Base-by-base conservation (phyloP, 2,888 invertebrate genomes). In the Piscicola geometra region DNA sequence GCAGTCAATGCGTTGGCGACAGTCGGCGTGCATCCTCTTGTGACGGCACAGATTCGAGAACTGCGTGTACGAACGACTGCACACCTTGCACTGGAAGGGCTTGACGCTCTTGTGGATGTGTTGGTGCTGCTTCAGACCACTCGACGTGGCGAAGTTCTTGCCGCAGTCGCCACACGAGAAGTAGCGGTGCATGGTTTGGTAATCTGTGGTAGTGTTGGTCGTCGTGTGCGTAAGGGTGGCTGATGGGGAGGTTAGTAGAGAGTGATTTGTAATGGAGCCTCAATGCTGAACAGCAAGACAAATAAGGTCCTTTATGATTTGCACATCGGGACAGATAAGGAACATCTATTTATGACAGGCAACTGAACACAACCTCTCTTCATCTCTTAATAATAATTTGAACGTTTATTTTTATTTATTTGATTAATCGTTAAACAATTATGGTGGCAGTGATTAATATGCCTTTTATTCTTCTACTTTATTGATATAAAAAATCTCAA, bases 1-100 rank as follows among this genome's bases (percentile, higher is more conserved):
- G 87, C 97, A 98, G 88, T 94, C 94, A 83, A 93, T 93, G 81
- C 84, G 91, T 86, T 92, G 92, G 82, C 94, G 92, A 86, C 97
- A 98, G 84, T 93, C 92, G 75, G 92, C 91, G 88, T 99, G 99
- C 94, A 98, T 97, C 76, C 98, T 93, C 84, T 94, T 95, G 88
- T 99, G 99, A n/a, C 99, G 92, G 85, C 99, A 99, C 83, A 99
- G 89, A 86, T 99, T 99, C 56, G 97, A 98, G 87, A 99, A 99
- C 87, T 99, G 99, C 1, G 99, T 99, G 88, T 99, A 99, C 0
- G 85, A 91, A 89, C 99, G 98, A 84, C 92, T 91, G 88, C 99
- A 99, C 64, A 85, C 79, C 68, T 79, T 79, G 73, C 79, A 95
- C 89, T 91, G 92, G 88, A 97, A 98, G 2, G 98, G 98, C 86